A percentile compares a stretch with the other conserved stretches of the same genome.
These are phyloP conservation scores for Amphimallon solstitiale DNA, from an alignment of 2,888 invertebrate species.

Conservation along the genomic window DNA sequence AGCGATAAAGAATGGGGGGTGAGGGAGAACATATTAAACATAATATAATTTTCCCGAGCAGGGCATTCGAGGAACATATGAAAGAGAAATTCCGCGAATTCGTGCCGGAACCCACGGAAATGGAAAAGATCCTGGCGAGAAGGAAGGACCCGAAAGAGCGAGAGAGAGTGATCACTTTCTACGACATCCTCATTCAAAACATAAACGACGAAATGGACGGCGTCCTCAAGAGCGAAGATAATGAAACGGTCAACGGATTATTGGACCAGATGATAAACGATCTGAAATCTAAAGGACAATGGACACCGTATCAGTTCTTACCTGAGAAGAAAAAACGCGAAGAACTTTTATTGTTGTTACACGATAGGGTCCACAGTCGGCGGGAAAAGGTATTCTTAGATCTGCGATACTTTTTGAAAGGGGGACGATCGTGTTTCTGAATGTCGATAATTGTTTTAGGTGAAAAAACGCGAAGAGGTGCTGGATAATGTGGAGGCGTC, in stretches of 20 bases:
- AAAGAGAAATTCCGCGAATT: constrained; percentile 53
- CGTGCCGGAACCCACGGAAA: constrained; percentile 57
- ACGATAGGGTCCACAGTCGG: constrained; percentile 54
- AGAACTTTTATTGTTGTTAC: constrained; percentile 56
- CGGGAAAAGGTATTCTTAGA: constrained; percentile 48
- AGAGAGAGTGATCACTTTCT: constrained; percentile 60
- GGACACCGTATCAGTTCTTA: constrained; percentile 52
- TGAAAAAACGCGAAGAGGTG: constrained; percentile 57
- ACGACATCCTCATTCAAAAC: constrained; percentile 60
- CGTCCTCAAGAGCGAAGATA: constrained; percentile 49
- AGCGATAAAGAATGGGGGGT: too few species aligned
- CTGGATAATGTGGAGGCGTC: constrained; percentile 58
- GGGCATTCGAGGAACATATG: constrained; percentile 54
- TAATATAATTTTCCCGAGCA: too few species aligned
- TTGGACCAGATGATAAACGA: constrained; percentile 58
- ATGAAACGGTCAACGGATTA: constrained; percentile 57
- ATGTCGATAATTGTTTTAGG: constrained; percentile 44
- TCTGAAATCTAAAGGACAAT: constrained; percentile 54
- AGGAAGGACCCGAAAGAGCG: constrained; percentile 58
- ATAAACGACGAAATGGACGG: constrained; percentile 63
- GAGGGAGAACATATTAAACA: too few species aligned
- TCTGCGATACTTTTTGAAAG: neutral
- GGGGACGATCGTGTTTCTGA: neutral
- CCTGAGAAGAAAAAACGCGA: constrained; percentile 51
- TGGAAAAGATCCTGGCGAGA: constrained; percentile 59